A percentile compares a stretch with the other conserved stretches of the same genome.
Conservation (phyloP, 1,140 invertebrate species). For the Venustaconcha ellipsiformis region DNA sequence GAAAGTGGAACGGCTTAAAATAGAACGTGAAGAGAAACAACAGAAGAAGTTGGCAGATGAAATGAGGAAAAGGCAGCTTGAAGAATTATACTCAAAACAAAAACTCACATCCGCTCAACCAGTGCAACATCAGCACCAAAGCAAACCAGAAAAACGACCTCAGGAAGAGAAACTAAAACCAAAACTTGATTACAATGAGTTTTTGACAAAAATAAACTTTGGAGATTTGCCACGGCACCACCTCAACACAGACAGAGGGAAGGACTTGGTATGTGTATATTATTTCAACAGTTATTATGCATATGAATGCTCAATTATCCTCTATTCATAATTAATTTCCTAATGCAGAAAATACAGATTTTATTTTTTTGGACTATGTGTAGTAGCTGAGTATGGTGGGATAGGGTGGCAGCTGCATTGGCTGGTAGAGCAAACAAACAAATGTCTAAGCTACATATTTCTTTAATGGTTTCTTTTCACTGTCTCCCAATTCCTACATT, state of each 20-base stretch:
- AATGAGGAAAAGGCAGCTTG: constrained; percentile 46
- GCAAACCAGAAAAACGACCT: not conserved
- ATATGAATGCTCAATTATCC: too few species aligned
- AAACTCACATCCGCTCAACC: constrained; percentile 34
- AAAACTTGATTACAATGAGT: constrained; percentile 16
- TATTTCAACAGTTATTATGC: too few species aligned
- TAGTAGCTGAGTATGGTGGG: too few species aligned
- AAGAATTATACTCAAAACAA: constrained; percentile 49
- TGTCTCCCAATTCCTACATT: too few species aligned
- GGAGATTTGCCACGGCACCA: constrained; percentile 36
- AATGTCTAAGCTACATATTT: too few species aligned
- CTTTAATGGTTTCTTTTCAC: too few species aligned
- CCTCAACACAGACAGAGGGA: constrained; percentile 32
- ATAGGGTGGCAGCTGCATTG: too few species aligned
- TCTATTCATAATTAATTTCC: too few species aligned
- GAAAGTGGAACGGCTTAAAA: constrained; percentile 49
- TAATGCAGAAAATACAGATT: too few species aligned
- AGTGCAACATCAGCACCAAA: constrained; percentile 1
- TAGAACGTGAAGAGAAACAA: constrained; percentile 50
- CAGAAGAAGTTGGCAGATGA: constrained; percentile 45
- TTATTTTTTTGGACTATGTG: too few species aligned
- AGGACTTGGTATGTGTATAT: constrained; percentile 26
- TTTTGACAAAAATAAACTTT: constrained; percentile 17
- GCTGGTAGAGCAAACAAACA: too few species aligned
- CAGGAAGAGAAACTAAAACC: not conserved